Conservation (phyloP, 2,888 invertebrate species). For the Aporophyla lueneburgensis region DNA sequence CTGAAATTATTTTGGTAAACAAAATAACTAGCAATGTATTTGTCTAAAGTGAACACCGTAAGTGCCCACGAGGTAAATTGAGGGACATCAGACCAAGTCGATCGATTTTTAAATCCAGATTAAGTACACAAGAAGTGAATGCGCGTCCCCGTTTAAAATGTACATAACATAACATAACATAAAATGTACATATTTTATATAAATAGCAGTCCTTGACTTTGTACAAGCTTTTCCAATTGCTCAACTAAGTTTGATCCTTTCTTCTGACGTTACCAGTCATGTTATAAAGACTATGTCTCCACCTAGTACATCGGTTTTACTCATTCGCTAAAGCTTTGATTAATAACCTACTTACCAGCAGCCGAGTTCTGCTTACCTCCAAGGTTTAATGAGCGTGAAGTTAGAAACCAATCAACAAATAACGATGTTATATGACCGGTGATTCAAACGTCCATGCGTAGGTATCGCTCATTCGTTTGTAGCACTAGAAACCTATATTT, state of each 20-base stretch:
- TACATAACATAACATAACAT: too few relatives aligned
- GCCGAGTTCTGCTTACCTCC: conserved; percentile 12
- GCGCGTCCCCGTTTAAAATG: not conserved
- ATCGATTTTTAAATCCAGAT: not conserved
- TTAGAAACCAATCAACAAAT: conserved; percentile 40
- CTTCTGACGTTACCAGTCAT: not conserved
- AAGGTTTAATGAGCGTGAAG: conserved; percentile 30
- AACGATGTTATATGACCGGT: conserved; percentile 37
- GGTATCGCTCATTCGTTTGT: conserved; percentile 41
- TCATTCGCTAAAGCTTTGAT: not conserved
- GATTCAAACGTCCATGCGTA: conserved; percentile 45
- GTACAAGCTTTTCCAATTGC: not conserved
- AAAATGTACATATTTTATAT: not conserved
- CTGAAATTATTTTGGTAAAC: not conserved
- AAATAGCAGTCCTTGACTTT: not conserved
- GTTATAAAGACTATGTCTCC: not conserved
- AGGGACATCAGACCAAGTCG: conserved; percentile 6
- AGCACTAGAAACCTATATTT: conserved; percentile 58
- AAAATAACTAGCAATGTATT: not conserved
- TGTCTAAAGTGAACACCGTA: not conserved
- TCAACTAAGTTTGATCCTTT: not conserved
- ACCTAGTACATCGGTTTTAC: not conserved
- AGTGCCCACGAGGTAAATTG: not conserved
- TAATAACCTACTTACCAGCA: conserved; percentile 1
- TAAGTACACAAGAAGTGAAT: conserved; percentile 1